phyloP scores from a whole-genome alignment of 2,113 vertebrate genomes.

The Craseonycteris thonglongyai region DNA sequence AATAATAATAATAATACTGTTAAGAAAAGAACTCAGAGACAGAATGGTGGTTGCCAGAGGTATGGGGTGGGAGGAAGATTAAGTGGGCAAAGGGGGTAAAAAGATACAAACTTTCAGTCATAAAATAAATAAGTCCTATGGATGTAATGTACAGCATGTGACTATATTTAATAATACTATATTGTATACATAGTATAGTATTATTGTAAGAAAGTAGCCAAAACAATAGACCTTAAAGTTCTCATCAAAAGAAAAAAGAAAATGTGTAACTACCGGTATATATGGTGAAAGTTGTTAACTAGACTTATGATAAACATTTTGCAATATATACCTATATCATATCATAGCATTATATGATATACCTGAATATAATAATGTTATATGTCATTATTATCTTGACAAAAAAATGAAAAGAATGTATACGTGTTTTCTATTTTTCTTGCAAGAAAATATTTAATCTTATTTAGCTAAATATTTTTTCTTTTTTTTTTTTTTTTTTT shows the following conservation, averaged over 20 bases:
- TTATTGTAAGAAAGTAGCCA: neutral
- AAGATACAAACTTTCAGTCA: too few species aligned
- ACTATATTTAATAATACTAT: neutral
- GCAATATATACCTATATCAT: neutral
- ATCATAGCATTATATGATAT: neutral
- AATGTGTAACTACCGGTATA: neutral
- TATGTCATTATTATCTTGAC: neutral
- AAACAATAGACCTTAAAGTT: neutral
- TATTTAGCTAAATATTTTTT: neutral
- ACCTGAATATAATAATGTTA: too few species aligned
- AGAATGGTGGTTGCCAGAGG: neutral
- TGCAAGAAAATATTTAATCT: neutral
- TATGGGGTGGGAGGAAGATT: too few species aligned
- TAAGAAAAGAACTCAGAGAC: neutral
- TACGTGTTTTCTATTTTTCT: neutral
- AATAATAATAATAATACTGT: neutral
- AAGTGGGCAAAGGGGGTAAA: too few species aligned
- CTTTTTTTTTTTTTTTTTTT: too few species aligned
- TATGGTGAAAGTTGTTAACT: too few species aligned
- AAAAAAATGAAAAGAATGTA: neutral
- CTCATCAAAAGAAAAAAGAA: neutral
- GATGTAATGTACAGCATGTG: too few species aligned
- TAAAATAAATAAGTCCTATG: too few species aligned
- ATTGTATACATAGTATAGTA: neutral
- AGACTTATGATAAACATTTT: neutral